Evolutionary conservation across 1,140 invertebrate species (phyloP).

Genomic region (Wasmannia auropunctata): DNA sequence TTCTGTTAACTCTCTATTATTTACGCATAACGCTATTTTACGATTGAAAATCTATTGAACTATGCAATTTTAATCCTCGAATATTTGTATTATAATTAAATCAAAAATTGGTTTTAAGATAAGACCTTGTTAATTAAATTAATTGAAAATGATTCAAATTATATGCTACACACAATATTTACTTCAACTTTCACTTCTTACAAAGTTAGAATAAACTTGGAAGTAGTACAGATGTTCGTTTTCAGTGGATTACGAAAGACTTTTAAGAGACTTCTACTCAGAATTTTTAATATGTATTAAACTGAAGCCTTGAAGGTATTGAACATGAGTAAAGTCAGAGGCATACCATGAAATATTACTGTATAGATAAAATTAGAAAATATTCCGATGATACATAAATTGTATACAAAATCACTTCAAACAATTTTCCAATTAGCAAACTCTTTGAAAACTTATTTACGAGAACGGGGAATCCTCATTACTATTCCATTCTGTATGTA

Average conservation of each 20-base stretch:
- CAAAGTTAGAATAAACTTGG: not conserved
- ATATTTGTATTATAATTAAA: not conserved
- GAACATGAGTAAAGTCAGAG: not conserved
- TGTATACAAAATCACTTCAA: not conserved
- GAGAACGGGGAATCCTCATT: not conserved
- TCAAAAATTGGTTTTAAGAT: not conserved
- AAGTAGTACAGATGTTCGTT: not conserved
- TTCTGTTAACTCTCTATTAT: not conserved
- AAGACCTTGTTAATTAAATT: not conserved
- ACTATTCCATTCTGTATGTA: not conserved
- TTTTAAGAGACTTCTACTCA: not conserved
- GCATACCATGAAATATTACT: not conserved
- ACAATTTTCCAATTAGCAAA: not conserved
- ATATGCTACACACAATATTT: not conserved
- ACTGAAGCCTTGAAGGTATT: not conserved
- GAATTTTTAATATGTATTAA: not conserved
- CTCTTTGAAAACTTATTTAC: not conserved
- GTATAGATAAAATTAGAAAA: slow-evolving; percentile 5
- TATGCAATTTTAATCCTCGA: not conserved
- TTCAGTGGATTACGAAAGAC: not conserved
- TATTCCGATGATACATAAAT: not conserved
- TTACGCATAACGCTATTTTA: not conserved
- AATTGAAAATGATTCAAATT: not conserved
- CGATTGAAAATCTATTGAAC: not conserved
- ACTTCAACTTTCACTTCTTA: not conserved